Base-by-base conservation (phyloP, 2,888 invertebrate species). In the Lysandra bellargus region DNA sequence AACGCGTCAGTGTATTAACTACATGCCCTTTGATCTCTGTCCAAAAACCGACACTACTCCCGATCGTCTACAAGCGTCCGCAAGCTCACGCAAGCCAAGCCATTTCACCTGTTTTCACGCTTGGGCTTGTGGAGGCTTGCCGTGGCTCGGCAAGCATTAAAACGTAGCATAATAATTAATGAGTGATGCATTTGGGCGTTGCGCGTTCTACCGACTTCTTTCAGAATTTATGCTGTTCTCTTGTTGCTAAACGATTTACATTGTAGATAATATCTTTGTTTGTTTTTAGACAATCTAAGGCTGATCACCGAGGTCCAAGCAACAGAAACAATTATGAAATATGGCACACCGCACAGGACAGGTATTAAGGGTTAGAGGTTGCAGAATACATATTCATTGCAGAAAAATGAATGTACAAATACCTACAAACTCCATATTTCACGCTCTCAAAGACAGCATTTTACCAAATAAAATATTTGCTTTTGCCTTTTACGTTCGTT, bases 161-260 rank as follows among this genome's bases (percentile, higher is more conserved):
- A 23, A 23, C 23, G 23, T 23, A 23, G 23, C 23, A 23, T 23
- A 23, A n/a, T n/a, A n/a, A n/a, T n/a, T n/a, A n/a, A 69, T 69
- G 69, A 69, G 33, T 14, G 69, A 69, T 37, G 69, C 69, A 33
- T 69, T 69, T 17, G 69, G 33, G 69, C 69, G 69, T 14, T 69
- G 69, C 9, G 12, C 30, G 30, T 69, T 69, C 33, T 69, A 69
- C 33, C 23, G 12, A 14, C 4, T 33, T 69, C 12, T 69, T 69
- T 69, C 14, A 14, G 64, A 5, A 9, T 69, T 37, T 69, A 23
- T 61, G n/a, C 23, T 23, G 61, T 23, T 23, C 23, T 61, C 61
- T 17, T 23, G 14, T 23, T 3, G 17, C 57, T 57, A 57, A 3
- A 57, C 2, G 9, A 53, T 53, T 0, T 53, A 53, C 3, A 9